phyloP scores from a whole-genome alignment of 2,888 invertebrate species.

The Polia nebulosa region DNA sequence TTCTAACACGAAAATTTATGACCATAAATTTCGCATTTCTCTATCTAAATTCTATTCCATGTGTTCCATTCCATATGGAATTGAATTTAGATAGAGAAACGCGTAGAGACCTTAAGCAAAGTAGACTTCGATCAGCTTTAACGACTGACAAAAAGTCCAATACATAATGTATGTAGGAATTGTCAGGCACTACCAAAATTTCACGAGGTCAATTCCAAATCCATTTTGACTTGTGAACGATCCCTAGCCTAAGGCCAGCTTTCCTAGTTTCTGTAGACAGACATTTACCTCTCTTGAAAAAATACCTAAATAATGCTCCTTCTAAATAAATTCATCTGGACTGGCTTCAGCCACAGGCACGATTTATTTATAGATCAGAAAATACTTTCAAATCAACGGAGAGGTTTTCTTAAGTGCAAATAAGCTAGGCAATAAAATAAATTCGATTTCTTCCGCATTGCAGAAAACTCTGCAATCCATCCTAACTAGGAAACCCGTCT shows the following conservation, averaged over 20 bases:
- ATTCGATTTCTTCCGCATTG: conserved; percentile 25
- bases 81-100: too few species aligned
- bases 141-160: too few species aligned
- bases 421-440: conserved; percentile 20
- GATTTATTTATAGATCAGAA: conserved; percentile 23
- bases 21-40: too few species aligned
- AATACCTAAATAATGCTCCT: neutral
- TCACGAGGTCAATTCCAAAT: too few species aligned
- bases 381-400: conserved; percentile 20
- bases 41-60: too few species aligned
- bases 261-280: neutral
- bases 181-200: too few species aligned
- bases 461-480: neutral
- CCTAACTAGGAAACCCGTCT: conserved; percentile 15
- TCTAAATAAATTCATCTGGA: conserved; percentile 24
- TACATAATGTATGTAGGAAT: too few species aligned
- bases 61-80: too few species aligned
- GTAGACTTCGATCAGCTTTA: too few species aligned
- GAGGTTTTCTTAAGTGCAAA: conserved; percentile 33
- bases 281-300: neutral
- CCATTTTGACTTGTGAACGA: too few species aligned
- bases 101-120: too few species aligned
- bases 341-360: neutral
- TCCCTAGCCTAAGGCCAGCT: neutral
- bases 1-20: too few species aligned